Evolutionary conservation across 30 jellyfish, hydroid and myxozoan species (phyloP), one percentile per base, ranked within the genome.

Genomic region (Chironex yamaguchii): DNA sequence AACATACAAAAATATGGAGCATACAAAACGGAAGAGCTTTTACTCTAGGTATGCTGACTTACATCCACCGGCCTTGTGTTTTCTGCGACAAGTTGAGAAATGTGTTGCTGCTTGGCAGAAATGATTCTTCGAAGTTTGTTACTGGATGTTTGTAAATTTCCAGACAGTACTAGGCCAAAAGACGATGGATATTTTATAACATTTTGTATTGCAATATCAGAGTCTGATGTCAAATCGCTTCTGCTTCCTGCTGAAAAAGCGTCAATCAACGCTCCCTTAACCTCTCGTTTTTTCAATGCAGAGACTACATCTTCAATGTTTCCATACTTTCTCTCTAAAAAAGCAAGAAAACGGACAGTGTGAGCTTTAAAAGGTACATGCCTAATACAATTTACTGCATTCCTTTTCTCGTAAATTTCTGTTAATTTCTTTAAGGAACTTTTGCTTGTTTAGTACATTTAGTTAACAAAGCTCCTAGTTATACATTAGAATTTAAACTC

Each of bases 251-350:
- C 95, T 2, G 97, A 67, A 49, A 53, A 90, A 0, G 76, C 87
- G 34, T 90, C 97, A 1, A 90, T 83, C 62, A 90, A 42, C 31
- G 91, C 97, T 20, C 93, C 97, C 49, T 86, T 35, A 21, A 90
- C 95, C 25, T 90, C 89, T 24, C 91, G 62, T 23, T 36, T 50
- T 66, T 63, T 90, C 73, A 90, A 63, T 6, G 97, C 97, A 22
- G 78, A 36, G 12, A 87, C 87, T 3, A 90, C 90, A 21, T 90
- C 95, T 49, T 86, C 96, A 0, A 74, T 50, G 49, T 88, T 30
- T 27, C 48, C 76, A 68, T 86, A 86, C 1, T 67, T 66, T 49
- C 81, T 70, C 36, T 65, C 96, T 86, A 50, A 1, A 26, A n/a
- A n/a, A n/a, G n/a, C n/a, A n/a, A n/a, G n/a, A n/a, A n/a, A n/a